Base-by-base conservation (phyloP, 2,888 invertebrate species). In the Dasypolia templi region DNA sequence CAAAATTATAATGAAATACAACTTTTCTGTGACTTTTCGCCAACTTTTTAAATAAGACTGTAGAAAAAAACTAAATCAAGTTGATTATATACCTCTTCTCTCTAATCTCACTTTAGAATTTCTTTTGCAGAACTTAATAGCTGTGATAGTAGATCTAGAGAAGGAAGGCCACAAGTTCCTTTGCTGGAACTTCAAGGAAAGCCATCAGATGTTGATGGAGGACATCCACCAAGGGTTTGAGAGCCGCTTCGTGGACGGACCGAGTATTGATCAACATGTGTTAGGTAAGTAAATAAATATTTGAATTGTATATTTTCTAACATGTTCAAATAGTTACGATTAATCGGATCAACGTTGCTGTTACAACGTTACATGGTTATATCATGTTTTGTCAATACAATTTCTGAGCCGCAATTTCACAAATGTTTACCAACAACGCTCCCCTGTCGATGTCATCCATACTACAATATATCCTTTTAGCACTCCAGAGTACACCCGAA, bases 181-280 rank as follows among this genome's bases (percentile, higher is more conserved):
- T 5, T 71, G 96, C 73, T 96, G 96, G 95, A 95, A 95, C 89
- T 94, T 95, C 81, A 87, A 89, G 35, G 89, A 90, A 0, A 77
- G 80, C 2, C 89, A 92, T 59, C 91, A 90, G 76, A 84, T 56
- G 19, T 66, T 95, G 59, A 84, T 95, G 53, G 90, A 89, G 44
- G 92, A 93, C 12, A 63, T 96, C 32, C 82, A 89, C 0, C 87
- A 89, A 0, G 89, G 86, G 3, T 85, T 93, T 64, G 75, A 71
- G 6, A 77, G 65, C 2, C 89, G 87, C 4, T 93, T 94, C 76
- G 93, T 95, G 59, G 83, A 83, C 11, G 95, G 95, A 1, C 87
- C 93, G 53, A 95, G 92, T 78, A 92, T 96, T 59, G 95, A 95
- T 69, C 93, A 94, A 74, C 92, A 94, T 84, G 82, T 95, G 32